These are phyloP conservation scores for Vanessa cardui DNA, from an alignment of 2,888 invertebrate species.

Conservation along the genomic window DNA sequence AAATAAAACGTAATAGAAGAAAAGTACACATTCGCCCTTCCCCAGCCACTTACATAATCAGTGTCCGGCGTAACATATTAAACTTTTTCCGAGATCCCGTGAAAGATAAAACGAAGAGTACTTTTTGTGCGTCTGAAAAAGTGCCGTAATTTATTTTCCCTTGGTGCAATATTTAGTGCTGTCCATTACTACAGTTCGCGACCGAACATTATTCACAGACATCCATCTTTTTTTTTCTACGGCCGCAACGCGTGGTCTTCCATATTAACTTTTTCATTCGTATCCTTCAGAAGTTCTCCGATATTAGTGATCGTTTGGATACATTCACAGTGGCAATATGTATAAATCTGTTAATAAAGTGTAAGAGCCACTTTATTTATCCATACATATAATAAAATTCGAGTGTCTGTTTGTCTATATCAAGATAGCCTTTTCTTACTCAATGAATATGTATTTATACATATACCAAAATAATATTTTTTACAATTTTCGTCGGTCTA, in stretches of 20 bases:
- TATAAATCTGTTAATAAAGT: background rate
- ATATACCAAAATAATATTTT: too few species aligned
- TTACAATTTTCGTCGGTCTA: too few species aligned
- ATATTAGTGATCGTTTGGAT: constrained; percentile 51
- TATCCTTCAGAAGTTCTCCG: constrained; percentile 53
- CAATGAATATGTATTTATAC: too few species aligned
- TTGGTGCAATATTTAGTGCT: constrained; percentile 82
- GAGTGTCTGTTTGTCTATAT: too few species aligned
- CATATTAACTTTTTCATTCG: constrained; percentile 74
- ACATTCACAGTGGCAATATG: background rate
- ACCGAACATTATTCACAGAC: constrained; percentile 80
- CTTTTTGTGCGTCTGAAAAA: constrained; percentile 80
- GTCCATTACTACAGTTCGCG: constrained; percentile 82
- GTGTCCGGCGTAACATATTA: constrained; percentile 67
- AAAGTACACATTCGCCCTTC: constrained; percentile 39
- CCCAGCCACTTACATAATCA: constrained; percentile 44
- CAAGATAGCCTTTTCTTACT: too few species aligned
- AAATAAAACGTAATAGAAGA: constrained; percentile 41
- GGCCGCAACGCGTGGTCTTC: constrained; percentile 63
- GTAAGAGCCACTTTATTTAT: background rate
- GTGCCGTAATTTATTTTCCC: constrained; percentile 80
- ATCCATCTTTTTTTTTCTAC: constrained; percentile 79
- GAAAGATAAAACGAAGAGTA: constrained; percentile 75
- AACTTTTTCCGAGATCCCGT: constrained; percentile 69
- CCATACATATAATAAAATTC: too few species aligned